Evolutionary conservation across 2,113 vertebrate genomes (phyloP).

Genomic region (Elanoides forficatus): DNA sequence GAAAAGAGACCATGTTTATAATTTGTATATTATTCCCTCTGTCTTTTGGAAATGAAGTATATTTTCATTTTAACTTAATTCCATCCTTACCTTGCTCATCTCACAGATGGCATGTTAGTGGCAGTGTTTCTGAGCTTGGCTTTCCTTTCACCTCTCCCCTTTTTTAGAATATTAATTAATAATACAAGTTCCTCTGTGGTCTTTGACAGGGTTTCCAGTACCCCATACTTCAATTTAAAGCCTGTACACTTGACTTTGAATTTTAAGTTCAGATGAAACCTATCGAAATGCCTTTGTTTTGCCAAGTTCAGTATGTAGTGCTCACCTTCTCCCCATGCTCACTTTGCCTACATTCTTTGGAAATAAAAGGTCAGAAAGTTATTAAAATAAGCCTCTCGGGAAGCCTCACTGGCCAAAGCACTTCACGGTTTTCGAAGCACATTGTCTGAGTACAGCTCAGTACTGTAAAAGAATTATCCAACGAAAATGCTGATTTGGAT

Average conservation of each 20-base stretch:
- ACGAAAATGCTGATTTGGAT: neutral
- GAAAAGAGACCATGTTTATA: neutral
- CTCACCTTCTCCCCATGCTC: neutral
- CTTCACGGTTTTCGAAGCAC: neutral
- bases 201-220: neutral
- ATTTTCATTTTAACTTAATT: neutral
- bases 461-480: neutral
- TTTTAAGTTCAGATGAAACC: neutral
- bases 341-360: neutral
- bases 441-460: neutral
- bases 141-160: neutral
- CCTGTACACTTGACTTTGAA: neutral
- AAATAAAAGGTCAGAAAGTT: neutral
- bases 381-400: neutral
- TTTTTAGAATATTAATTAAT: neutral
- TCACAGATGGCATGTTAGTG: neutral
- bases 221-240: neutral
- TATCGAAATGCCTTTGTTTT: neutral
- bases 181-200: neutral
- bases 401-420: neutral
- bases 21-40: neutral
- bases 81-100: neutral
- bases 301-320: neutral
- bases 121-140: neutral
- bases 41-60: neutral